A percentile compares a stretch with the other conserved stretches of the same genome.
These are phyloP conservation scores for Sinocyclocheilus anshuiensis DNA, from an alignment of 2,113 vertebrate genomes.

Conservation along the genomic window DNA sequence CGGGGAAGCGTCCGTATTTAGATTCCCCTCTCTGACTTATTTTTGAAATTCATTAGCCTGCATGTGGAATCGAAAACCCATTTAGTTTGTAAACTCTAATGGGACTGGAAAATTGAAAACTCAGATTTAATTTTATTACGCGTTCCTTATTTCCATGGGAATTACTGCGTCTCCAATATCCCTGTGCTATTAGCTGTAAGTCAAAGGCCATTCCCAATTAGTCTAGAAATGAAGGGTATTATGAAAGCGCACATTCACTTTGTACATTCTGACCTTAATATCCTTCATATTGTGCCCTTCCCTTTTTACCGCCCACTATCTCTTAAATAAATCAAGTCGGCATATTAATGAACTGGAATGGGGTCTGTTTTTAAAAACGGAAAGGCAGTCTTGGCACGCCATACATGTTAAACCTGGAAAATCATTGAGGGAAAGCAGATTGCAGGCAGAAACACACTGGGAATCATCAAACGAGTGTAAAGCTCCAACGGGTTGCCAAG, in stretches of 20 bases:
- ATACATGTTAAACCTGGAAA: background rate
- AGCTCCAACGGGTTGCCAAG: background rate
- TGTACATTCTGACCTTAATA: conserved; percentile 71
- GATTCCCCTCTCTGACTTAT: conserved; percentile 61
- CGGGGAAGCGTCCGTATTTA: conserved; percentile 27
- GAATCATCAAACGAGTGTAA: conserved; percentile 1
- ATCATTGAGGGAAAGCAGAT: background rate
- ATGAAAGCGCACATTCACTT: conserved; percentile 56
- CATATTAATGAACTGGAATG: background rate
- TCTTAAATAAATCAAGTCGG: conserved; percentile 10
- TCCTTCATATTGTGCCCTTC: conserved; percentile 63
- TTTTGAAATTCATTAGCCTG: conserved; percentile 71
- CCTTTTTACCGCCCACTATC: conserved; percentile 60
- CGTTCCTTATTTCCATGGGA: conserved; percentile 75
- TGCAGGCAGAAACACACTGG: background rate
- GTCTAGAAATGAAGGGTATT: conserved; percentile 69
- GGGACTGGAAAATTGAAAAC: conserved; percentile 81
- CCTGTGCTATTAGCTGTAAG: conserved; percentile 72
- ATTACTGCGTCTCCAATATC: conserved; percentile 69
- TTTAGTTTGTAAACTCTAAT: conserved; percentile 71
- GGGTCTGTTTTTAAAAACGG: background rate
- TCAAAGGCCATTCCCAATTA: conserved; percentile 78
- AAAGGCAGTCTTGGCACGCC: background rate
- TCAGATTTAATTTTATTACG: conserved; percentile 77
- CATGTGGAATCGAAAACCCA: conserved; percentile 64